A percentile compares a stretch with the other conserved stretches of the same genome.
These are phyloP conservation scores for Neomorphus geoffroyi DNA, from an alignment of 2,797 vertebrate species.

Conservation along the genomic window DNA sequence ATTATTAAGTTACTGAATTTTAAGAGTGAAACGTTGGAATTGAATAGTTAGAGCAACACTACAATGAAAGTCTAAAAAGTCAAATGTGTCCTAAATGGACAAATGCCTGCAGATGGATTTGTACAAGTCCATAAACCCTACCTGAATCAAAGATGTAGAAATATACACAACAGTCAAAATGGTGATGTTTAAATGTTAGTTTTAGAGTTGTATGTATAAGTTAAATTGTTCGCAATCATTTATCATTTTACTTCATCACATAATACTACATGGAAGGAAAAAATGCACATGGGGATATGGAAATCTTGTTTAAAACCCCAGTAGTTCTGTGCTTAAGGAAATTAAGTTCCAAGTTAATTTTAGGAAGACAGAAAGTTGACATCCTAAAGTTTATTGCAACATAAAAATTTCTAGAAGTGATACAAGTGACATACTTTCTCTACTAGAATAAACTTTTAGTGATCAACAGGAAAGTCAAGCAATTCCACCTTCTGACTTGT, in stretches of 20 bases:
- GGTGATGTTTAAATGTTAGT: not conserved
- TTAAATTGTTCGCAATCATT: not conserved
- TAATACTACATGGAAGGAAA: not conserved
- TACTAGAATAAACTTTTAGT: not conserved
- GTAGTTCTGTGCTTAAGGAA: not conserved
- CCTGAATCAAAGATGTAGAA: not conserved
- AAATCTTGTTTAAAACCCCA: not conserved
- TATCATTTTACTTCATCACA: not conserved
- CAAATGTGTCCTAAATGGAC: not conserved
- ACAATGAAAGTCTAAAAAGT: not conserved
- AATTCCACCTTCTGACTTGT: not conserved
- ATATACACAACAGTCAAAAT: not conserved
- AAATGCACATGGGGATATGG: fast-evolving
- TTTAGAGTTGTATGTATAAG: not conserved
- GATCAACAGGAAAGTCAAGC: not conserved
- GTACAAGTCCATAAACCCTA: not conserved
- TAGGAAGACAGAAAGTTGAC: not conserved
- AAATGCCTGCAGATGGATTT: not conserved
- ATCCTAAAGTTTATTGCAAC: not conserved
- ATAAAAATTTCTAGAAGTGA: not conserved
- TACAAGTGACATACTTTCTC: not conserved
- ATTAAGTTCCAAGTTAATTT: not conserved
- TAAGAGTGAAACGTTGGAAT: not conserved
- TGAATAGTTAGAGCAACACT: not conserved
- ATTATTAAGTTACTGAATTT: not conserved